Evolutionary conservation across 2,797 vertebrate species (phyloP), one percentile per base, ranked within the genome.

Genomic region (Dicrostonyx torquatus): DNA sequence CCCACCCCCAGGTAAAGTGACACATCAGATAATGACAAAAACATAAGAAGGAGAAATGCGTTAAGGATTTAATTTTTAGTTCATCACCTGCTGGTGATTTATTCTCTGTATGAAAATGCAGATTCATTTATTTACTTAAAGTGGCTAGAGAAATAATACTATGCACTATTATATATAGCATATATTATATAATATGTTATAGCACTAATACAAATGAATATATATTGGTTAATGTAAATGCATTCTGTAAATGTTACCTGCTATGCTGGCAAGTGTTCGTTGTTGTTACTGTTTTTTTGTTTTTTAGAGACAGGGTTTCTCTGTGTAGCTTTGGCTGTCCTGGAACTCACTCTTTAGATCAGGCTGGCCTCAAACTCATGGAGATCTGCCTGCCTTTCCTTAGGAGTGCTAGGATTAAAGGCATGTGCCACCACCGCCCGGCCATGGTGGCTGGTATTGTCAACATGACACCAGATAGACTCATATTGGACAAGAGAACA

Each of bases 61-160:
- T 8, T 53, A 55, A 88, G 9, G 62, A 48, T 50, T 93, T 94
- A 93, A 83, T 83, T 92, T 68, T 40, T 93, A 87, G 43, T 75
- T 94, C 82, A 75, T 58, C 48, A 70, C 62, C 83, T 93, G 58
- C 24, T 91, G 29, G 43, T 73, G 5, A 89, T 72, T 82, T 95
- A 72, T 90, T 89, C 34, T 31, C 20, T 84, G 8, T 79, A 83
- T 55, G 90, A 95, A 91, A 87, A 83, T 24, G 70, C 58, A 83
- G 24, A 48, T 78, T 88, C 29, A 58, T 37, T 43, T 94, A 75
- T 93, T 94, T 85, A 78, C n/a, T 94, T 80, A 50, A 20, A 87
- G 43, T 77, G 70, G 7, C 48, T 53, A 40, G 26, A 7, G 18
- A 95, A 82, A 73, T 70, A 90, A 58, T 66, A 78, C 12, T 86